These are phyloP conservation scores for Phocides pigmalion DNA, from an alignment of 1,140 invertebrate species.

Conservation along the genomic window DNA sequence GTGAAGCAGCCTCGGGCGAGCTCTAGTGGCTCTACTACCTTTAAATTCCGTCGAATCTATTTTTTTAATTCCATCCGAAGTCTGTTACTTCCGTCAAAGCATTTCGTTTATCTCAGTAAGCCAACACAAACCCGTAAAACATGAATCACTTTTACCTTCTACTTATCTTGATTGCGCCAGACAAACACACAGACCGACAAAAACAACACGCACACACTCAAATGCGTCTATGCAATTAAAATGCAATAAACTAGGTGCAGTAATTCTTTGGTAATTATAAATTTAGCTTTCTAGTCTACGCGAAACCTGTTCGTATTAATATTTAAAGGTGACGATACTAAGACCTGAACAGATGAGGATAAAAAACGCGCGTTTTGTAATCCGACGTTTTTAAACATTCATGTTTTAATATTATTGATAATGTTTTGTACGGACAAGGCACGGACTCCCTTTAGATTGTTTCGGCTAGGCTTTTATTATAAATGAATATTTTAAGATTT, in stretches of 20 bases:
- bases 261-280: slow-evolving; percentile 35
- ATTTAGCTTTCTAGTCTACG: slow-evolving; percentile 32
- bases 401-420: no score
- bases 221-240: slow-evolving; percentile 23
- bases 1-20: no score
- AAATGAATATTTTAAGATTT: no score
- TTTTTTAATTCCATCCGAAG: not conserved
- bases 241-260: slow-evolving; percentile 31
- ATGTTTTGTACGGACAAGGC: no score
- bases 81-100: not conserved
- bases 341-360: not conserved
- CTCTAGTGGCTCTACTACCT: no score
- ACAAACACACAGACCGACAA: slow-evolving; percentile 7
- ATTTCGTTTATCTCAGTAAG: not conserved
- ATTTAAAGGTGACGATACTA: slow-evolving; percentile 24
- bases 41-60: no score
- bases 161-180: not conserved
- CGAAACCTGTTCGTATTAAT: slow-evolving; percentile 28
- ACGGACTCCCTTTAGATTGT: no score
- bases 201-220: slow-evolving; percentile 2
- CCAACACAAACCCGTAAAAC: not conserved
- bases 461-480: no score
- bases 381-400: no score
- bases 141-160: slow-evolving; percentile 5
- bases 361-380: not conserved